Conservation (phyloP, 2,113 vertebrate genomes). For the Cygnus buccinator region DNA sequence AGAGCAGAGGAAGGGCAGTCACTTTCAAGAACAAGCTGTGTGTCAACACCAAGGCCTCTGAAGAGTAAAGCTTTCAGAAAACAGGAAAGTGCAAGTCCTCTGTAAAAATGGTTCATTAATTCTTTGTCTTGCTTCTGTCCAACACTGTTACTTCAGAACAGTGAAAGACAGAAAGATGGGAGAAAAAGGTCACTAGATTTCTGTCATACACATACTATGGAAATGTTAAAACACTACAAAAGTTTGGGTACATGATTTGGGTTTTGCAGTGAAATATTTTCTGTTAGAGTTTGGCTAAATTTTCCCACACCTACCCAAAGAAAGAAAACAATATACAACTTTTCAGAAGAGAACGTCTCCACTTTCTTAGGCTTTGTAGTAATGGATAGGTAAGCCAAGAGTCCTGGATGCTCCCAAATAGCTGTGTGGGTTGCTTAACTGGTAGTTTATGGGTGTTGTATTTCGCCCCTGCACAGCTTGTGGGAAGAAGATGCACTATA, state of each 20-base stretch:
- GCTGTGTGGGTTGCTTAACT: background rate
- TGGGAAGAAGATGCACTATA: background rate
- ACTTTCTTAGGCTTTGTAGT: background rate
- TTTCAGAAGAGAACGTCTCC: background rate
- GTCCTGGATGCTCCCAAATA: background rate
- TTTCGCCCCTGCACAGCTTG: background rate
- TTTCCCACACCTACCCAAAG: background rate
- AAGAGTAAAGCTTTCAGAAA: slow-evolving; percentile 79
- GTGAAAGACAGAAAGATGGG: background rate
- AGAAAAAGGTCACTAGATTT: background rate
- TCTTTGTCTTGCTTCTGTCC: slow-evolving; percentile 28
- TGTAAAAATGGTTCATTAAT: slow-evolving; percentile 75
- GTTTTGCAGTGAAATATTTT: background rate
- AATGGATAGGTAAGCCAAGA: background rate
- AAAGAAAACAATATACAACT: background rate
- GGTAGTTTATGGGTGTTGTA: background rate
- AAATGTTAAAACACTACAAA: background rate
- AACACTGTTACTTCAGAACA: slow-evolving; percentile 3
- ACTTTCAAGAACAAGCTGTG: slow-evolving; percentile 42
- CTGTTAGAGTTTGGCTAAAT: background rate
- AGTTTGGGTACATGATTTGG: background rate
- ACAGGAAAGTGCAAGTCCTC: slow-evolving; percentile 63
- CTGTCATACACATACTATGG: background rate
- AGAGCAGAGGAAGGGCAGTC: slow-evolving; percentile 65
- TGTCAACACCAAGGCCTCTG: slow-evolving; percentile 68